A percentile compares a stretch with the other conserved stretches of the same genome.
Evolutionary conservation across 2,797 vertebrate species (phyloP).

Genomic region (Centropyge bicolor): DNA sequence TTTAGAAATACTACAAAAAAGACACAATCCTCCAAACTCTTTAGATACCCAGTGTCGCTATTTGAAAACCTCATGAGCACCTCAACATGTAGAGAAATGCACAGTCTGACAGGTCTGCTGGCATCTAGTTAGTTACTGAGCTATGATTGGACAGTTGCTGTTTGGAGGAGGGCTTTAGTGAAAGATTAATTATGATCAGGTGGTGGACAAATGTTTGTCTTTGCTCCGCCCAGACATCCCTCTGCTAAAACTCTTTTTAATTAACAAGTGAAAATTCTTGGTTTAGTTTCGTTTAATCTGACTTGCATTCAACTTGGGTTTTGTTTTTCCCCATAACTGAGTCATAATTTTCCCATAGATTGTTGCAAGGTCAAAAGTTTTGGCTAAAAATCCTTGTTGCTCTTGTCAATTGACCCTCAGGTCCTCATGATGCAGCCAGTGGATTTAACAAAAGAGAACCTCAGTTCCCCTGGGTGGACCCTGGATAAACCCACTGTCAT

Average conservation of each 20-base stretch:
- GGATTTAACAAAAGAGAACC: slow-evolving; percentile 42
- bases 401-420: slow-evolving; percentile 43
- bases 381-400: slow-evolving; percentile 18
- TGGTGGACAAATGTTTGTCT: slow-evolving; percentile 37
- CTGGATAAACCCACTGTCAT: slow-evolving; percentile 51
- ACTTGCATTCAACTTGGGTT: not conserved
- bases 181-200: slow-evolving; percentile 43
- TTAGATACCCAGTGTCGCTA: too few species aligned
- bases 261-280: too few species aligned
- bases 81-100: too few species aligned
- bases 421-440: slow-evolving; percentile 1
- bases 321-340: not conserved
- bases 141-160: too few species aligned
- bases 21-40: too few species aligned
- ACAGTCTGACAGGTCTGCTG: too few species aligned
- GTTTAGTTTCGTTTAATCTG: not conserved
- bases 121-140: too few species aligned
- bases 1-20: too few species aligned
- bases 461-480: slow-evolving; percentile 45
- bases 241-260: not conserved
- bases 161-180: too few species aligned
- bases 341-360: not conserved
- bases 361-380: not conserved
- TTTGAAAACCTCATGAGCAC: too few species aligned
- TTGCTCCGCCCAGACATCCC: slow-evolving; percentile 10